A percentile compares a stretch with the other conserved stretches of the same genome.
phyloP scores from a whole-genome alignment of 2,888 invertebrate species.

The Cheilosia variabilis region DNA sequence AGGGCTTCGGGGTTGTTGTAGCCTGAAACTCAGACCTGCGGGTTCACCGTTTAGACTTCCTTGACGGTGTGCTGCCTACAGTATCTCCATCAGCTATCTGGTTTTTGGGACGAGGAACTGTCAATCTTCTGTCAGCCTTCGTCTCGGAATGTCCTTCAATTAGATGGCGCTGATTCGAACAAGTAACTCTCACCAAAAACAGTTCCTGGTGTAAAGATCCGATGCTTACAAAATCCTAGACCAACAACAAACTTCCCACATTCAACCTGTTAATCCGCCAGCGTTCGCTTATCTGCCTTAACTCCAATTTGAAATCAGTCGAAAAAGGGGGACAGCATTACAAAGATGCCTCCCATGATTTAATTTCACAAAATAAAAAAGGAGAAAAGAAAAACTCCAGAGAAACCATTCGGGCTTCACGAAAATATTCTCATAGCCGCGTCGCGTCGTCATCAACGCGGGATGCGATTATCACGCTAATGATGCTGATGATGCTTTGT shows the following conservation, averaged over 20 bases:
- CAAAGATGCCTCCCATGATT: neutral
- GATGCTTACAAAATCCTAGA: too few species aligned
- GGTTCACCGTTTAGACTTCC: too few species aligned
- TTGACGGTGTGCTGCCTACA: too few species aligned
- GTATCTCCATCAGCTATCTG: too few species aligned
- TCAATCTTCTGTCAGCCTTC: too few species aligned
- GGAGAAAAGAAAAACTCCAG: neutral
- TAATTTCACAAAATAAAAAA: neutral
- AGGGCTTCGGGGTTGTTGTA: too few species aligned
- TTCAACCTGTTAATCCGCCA: neutral
- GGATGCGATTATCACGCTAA: constrained; percentile 71
- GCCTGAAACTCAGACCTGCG: too few species aligned
- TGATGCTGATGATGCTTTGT: constrained; percentile 71
- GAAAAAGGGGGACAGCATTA: constrained; percentile 4
- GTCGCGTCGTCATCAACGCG: constrained; percentile 48
- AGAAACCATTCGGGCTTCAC: constrained; percentile 3
- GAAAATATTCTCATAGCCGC: constrained; percentile 19
- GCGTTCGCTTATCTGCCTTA: neutral
- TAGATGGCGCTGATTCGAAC: too few species aligned
- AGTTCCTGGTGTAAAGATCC: too few species aligned
- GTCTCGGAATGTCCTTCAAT: too few species aligned
- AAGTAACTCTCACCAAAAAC: too few species aligned
- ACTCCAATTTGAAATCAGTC: neutral
- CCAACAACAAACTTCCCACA: neutral
- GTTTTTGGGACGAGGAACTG: too few species aligned